Evolutionary conservation across 2,797 vertebrate species (phyloP).

Genomic region (Periophthalmus magnuspinnatus): DNA sequence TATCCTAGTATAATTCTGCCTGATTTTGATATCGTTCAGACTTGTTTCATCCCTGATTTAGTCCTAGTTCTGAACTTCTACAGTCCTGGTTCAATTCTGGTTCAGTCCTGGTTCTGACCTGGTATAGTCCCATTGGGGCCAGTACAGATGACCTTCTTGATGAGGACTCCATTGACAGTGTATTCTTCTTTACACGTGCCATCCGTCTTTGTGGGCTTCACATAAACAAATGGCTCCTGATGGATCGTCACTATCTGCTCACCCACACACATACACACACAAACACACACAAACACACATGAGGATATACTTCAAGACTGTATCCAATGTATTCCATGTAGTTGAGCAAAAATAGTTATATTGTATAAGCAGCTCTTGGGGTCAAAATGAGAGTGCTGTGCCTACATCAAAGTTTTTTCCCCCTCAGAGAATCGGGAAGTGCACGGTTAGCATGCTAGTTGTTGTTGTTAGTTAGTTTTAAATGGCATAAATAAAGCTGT

Average conservation of each 20-base stretch:
- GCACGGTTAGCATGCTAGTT: too few relatives aligned
- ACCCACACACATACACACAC: conserved; percentile 17
- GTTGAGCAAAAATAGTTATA: too few relatives aligned
- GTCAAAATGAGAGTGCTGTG: too few relatives aligned
- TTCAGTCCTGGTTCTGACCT: conserved; percentile 75
- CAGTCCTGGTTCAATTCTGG: background rate
- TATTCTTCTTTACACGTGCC: conserved; percentile 93
- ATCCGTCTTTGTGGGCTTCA: conserved; percentile 88
- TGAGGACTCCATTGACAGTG: conserved; percentile 92
- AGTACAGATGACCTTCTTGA: conserved; percentile 98
- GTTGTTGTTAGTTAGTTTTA: too few relatives aligned
- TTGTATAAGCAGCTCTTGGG: too few relatives aligned
- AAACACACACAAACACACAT: too few relatives aligned
- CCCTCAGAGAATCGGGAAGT: too few relatives aligned
- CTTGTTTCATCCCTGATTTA: too few relatives aligned
- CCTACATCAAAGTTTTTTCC: too few relatives aligned
- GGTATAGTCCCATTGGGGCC: conserved; percentile 98
- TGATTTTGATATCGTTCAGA: too few relatives aligned
- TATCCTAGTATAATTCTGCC: background rate
- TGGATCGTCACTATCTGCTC: conserved; percentile 96
- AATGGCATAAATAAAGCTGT: conserved; percentile 25
- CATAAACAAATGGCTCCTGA: conserved; percentile 98
- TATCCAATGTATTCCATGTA: too few relatives aligned
- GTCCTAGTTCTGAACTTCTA: background rate
- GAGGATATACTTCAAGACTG: too few relatives aligned